Percentiles rank a stretch among this genome's conserved stretches.
Conservation (phyloP, 2,888 invertebrate genomes). For the Molorchus minor region DNA sequence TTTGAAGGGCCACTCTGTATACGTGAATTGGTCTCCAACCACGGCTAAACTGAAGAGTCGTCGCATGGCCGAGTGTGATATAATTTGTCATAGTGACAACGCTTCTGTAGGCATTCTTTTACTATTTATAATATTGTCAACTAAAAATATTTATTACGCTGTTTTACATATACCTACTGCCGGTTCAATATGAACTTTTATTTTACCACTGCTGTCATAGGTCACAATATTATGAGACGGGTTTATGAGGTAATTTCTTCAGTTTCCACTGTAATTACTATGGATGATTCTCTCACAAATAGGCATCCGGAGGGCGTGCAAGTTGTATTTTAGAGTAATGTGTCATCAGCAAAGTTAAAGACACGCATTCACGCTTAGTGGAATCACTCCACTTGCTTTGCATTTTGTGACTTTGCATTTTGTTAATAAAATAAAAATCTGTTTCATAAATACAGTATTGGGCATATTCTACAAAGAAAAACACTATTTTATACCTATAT, state of each 20-base stretch:
- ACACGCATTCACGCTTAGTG: too few species aligned
- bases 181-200: slow-evolving; percentile 11
- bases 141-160: slow-evolving; percentile 34
- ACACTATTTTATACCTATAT: too few species aligned
- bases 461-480: too few species aligned
- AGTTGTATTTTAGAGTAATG: too few species aligned
- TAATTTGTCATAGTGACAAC: slow-evolving; percentile 62
- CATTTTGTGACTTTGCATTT: too few species aligned
- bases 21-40: slow-evolving; percentile 11
- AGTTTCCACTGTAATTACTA: background rate
- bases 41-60: slow-evolving; percentile 6
- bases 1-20: too few species aligned
- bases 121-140: slow-evolving; percentile 36
- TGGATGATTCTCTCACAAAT: background rate
- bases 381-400: too few species aligned
- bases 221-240: slow-evolving; percentile 25
- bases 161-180: slow-evolving; percentile 38
- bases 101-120: slow-evolving; percentile 55
- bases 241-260: slow-evolving; percentile 9
- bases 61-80: slow-evolving; percentile 49
- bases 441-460: too few species aligned
- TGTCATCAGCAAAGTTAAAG: too few species aligned
- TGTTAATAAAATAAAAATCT: too few species aligned
- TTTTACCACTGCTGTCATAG: slow-evolving; percentile 14
- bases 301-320: too few species aligned